Conservation (phyloP, 1,140 invertebrate genomes). For the Venturia canescens region DNA sequence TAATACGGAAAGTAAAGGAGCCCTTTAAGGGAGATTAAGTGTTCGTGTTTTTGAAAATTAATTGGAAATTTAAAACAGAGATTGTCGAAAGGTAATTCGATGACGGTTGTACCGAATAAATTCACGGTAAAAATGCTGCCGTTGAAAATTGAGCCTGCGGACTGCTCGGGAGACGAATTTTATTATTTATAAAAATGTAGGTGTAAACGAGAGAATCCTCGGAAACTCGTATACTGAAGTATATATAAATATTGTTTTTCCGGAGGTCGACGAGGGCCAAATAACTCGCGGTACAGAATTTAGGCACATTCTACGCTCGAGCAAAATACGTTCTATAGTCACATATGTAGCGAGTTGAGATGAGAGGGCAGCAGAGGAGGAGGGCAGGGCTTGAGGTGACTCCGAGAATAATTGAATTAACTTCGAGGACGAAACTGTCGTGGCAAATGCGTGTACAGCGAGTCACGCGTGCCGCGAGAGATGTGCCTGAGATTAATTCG, state of each 20-base stretch:
- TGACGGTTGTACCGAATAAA: neutral
- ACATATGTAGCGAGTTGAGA: neutral
- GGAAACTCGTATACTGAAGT: neutral
- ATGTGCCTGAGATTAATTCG: constrained; percentile 51
- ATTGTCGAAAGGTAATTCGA: neutral
- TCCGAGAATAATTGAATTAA: constrained; percentile 58
- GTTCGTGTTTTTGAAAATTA: neutral
- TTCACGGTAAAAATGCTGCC: neutral
- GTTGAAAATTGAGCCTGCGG: neutral
- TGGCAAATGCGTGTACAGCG: constrained; percentile 37
- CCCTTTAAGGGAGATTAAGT: neutral
- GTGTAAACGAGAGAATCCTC: neutral
- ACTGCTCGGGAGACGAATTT: neutral
- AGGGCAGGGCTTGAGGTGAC: constrained; percentile 20
- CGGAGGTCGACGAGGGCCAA: constrained; percentile 17
- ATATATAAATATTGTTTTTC: neutral
- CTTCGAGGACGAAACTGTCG: constrained; percentile 54
- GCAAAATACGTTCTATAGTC: neutral
- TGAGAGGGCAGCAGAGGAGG: neutral
- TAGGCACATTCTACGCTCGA: neutral
- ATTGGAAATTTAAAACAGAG: neutral
- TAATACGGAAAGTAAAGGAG: too few relatives aligned
- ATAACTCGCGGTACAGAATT: constrained; percentile 31
- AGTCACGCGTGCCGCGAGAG: constrained; percentile 30
- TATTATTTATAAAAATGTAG: neutral